Percentiles rank a stretch among this genome's conserved stretches.
phyloP scores from a whole-genome alignment of 2,113 vertebrate genomes.

The Gallinago jamesoni region DNA sequence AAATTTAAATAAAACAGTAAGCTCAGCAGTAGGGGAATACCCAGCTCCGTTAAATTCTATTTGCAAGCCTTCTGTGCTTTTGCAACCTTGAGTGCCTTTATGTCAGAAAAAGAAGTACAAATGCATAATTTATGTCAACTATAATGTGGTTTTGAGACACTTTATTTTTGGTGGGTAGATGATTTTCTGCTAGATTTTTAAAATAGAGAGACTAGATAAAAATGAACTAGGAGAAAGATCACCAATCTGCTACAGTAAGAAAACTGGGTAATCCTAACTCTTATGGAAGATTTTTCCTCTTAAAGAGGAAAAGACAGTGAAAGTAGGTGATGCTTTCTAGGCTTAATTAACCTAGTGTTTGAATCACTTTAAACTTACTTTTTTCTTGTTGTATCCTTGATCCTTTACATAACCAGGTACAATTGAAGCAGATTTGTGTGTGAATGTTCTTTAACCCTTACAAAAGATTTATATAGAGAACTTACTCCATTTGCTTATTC shows the following conservation, averaged over 20 bases:
- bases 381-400: background rate
- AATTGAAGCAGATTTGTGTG: background rate
- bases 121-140: background rate
- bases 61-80: background rate
- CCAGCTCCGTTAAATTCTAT: accelerated
- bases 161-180: background rate
- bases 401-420: background rate
- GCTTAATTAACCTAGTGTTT: background rate
- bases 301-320: background rate
- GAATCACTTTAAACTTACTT: background rate
- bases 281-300: background rate
- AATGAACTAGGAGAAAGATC: background rate
- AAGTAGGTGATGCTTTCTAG: background rate
- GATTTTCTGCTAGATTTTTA: background rate
- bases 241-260: background rate
- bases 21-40: background rate
- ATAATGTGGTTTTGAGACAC: background rate
- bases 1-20: background rate
- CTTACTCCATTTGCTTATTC: background rate
- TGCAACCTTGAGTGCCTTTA: background rate
- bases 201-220: background rate
- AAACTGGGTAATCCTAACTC: background rate
- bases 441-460: background rate
- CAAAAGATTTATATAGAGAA: background rate
- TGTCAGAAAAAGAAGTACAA: background rate